Evolutionary conservation across 2,113 vertebrate species (phyloP).

Genomic region (Anser cygnoides): DNA sequence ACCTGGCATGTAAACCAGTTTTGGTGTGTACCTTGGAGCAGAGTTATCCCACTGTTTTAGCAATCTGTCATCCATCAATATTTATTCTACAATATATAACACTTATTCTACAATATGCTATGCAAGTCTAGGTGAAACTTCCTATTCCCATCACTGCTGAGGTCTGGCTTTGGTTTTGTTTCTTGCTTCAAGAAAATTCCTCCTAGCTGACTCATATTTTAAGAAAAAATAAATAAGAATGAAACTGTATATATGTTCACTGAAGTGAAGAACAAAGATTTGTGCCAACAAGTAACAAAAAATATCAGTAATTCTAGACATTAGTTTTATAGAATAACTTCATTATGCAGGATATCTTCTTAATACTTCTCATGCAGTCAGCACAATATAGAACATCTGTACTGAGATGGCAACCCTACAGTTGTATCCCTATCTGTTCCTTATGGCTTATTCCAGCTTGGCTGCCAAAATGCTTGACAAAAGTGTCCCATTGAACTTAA

Average conservation of each 20-base stretch:
- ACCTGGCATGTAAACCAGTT: background rate
- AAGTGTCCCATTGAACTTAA: background rate
- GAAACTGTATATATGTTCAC: background rate
- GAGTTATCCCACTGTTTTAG: background rate
- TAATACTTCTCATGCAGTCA: slow-evolving; percentile 12
- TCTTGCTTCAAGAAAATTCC: background rate
- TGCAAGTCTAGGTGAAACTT: background rate
- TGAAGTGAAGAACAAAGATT: background rate
- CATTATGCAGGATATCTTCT: slow-evolving; percentile 20
- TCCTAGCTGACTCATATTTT: background rate
- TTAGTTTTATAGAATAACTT: background rate
- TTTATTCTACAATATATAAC: background rate
- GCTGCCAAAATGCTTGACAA: background rate
- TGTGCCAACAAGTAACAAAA: background rate
- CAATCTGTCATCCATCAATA: background rate
- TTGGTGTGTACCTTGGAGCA: background rate
- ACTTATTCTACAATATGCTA: background rate
- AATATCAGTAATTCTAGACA: background rate
- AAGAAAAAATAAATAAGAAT: background rate
- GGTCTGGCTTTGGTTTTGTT: background rate
- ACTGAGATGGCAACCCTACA: background rate
- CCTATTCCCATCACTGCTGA: background rate
- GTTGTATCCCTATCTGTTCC: slow-evolving; percentile 17
- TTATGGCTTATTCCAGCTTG: background rate
- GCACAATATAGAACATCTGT: slow-evolving; percentile 5